Evolutionary conservation across 2,888 invertebrate genomes (phyloP).

Genomic region (Lydus trimaculatus): DNA sequence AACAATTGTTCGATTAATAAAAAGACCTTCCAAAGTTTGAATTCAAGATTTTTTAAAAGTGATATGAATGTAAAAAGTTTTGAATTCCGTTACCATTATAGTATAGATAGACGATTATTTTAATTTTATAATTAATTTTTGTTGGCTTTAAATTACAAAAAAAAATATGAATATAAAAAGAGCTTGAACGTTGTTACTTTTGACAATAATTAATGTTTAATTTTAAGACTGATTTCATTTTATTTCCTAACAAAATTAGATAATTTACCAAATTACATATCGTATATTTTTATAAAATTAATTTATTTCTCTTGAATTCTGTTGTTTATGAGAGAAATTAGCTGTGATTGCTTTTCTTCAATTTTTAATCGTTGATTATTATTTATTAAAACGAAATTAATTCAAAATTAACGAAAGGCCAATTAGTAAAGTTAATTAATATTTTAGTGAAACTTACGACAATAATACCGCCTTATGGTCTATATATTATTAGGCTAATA

Average conservation of each 20-base stretch:
- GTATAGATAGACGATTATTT: too few relatives aligned
- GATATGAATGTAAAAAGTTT: too few relatives aligned
- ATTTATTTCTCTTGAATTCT: conserved; percentile 15
- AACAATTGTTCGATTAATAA: too few relatives aligned
- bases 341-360: conserved; percentile 18
- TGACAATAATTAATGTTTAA: background rate
- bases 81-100: background rate
- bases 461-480: conserved; percentile 53
- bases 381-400: conserved; percentile 20
- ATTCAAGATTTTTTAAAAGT: too few relatives aligned
- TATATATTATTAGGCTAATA: conserved; percentile 32
- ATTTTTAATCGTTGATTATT: conserved; percentile 6
- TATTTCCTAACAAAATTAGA: background rate
- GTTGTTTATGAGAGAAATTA: conserved; percentile 6
- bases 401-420: conserved; percentile 2
- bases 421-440: conserved; percentile 19
- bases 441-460: conserved; percentile 54
- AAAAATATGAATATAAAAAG: too few relatives aligned
- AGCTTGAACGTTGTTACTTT: background rate
- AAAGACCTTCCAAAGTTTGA: background rate
- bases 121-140: too few relatives aligned
- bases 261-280: background rate
- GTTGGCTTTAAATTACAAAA: too few relatives aligned
- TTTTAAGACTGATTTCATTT: background rate
- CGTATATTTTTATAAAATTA: conserved; percentile 14